Evolutionary conservation across 2,888 invertebrate species (phyloP), one percentile per base, ranked within the genome.

Genomic region (Bellardia bayeri): DNA sequence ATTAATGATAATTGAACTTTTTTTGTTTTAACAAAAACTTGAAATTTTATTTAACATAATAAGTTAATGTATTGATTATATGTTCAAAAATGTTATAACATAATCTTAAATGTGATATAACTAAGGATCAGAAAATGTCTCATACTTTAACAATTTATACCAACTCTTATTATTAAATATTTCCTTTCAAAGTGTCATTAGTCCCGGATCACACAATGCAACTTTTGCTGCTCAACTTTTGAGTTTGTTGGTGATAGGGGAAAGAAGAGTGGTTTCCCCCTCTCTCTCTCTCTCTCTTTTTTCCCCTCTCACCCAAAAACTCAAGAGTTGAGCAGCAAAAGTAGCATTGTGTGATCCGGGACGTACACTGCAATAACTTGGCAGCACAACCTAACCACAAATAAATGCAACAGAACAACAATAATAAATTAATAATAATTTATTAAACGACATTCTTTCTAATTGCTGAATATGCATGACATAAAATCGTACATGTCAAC

Each of bases 361-460:
- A n/a, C n/a, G n/a, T n/a, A n/a, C 11, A 2, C 13, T 33, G 13
- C 30, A 33, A 61, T 2, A 37, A 49, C 14, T 45, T 45, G 33
- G 6, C 61, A 11, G 61, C 33, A 33, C 33, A 33, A 13, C 3
- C n/a, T n/a, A 14, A 30, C 30, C 42, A n/a, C 9, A 61, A 45
- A n/a, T 51, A 14, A 51, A 51, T 51, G 14, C 51, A 51, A 51
- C 14, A 51, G 1, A 23, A 23, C 23, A 23, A 23, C 23, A 23
- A 23, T 23, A 23, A 74, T 9, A 74, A 74, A 54, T 37, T 16
- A 30, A 66, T 40, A 56, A 66, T 56, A 66, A 42, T 30, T 51
- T 63, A 54, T 78, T 66, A 68, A 75, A 63, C 63, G 74, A 37
- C 45, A 75, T 16, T 63, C 63, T 45, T 75, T 63, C 74, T 49